phyloP scores from a whole-genome alignment of 2,888 invertebrate species.

The Arenicola marina region DNA sequence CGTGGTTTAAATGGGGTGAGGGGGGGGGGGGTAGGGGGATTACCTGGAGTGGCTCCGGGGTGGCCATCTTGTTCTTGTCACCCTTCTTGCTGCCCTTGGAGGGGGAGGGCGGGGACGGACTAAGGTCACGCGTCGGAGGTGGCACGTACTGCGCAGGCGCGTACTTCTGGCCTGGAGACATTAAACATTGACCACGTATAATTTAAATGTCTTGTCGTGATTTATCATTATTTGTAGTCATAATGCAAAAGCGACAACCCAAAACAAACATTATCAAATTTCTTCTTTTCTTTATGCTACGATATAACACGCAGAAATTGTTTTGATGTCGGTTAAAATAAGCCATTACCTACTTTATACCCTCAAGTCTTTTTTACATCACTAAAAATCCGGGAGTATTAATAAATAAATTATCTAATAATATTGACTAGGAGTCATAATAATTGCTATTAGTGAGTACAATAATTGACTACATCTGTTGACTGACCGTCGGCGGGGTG shows the following conservation, averaged over 20 bases:
- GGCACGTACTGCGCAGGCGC: constrained; percentile 46
- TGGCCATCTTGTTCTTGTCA: constrained; percentile 35
- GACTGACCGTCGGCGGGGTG: constrained; percentile 23
- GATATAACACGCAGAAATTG: too few relatives aligned
- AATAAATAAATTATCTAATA: neutral
- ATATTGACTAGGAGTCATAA: neutral
- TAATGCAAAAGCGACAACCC: too few relatives aligned
- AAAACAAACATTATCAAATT: too few relatives aligned
- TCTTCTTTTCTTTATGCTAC: too few relatives aligned
- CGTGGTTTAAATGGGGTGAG: too few relatives aligned
- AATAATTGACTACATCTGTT: neutral
- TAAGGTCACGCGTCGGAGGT: constrained; percentile 22
- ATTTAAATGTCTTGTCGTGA: too few relatives aligned
- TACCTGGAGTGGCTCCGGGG: constrained; percentile 36
- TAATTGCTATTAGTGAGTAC: neutral
- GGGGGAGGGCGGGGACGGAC: constrained; percentile 27
- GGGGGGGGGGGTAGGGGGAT: too few relatives aligned
- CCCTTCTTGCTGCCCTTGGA: constrained; percentile 25
- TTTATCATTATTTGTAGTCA: too few relatives aligned
- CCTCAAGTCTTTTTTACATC: neutral
- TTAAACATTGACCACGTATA: too few relatives aligned
- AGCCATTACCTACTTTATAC: neutral
- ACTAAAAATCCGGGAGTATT: neutral
- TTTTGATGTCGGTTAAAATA: too few relatives aligned
- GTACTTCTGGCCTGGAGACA: constrained; percentile 47